Base-by-base conservation (phyloP, 1,140 invertebrate species). In the Tetragnatha versicolor region DNA sequence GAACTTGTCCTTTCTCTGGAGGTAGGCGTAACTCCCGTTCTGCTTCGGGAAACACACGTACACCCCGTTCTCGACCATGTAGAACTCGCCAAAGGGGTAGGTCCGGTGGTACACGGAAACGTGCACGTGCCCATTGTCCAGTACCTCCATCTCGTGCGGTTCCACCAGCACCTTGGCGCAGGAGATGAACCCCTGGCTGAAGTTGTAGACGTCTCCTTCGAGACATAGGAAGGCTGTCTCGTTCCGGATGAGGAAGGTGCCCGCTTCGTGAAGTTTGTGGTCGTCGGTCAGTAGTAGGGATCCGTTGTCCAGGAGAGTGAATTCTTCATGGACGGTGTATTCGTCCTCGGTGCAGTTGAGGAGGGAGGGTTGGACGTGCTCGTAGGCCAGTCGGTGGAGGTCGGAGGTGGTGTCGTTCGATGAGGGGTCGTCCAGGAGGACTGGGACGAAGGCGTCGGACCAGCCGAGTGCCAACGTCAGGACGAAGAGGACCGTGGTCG, bases 161-260 rank as follows among this genome's bases (percentile, higher is more conserved):
- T 68, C 63, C 0, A 79, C 33, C 0, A 79, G 33, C 4, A 79
- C 14, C 9, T 79, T 22, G 4, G 49, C 76, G n/a, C 76, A 79
- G 9, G 27, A 22, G 3, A 69, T 27, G 22, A 79, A 79, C 37
- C 69, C 76, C 1, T 79, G 29, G n/a, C 76, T 79, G 10, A 79
- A 65, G 9, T 45, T 25, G 4, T 25, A 25, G 1, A 3, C 9
- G 6, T 20, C 14, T 9, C 35, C 58, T 9, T 37, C 31, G 7
- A n/a, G 0, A n/a, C 75, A 77, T 10, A 77, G 2, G 25, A 31
- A 55, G 0, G 51, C 61, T 12, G 75, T 66, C 5, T 37, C 61
- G 25, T 77, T 77, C 12, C 42, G 20, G 20, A 77, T 2, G 61
- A 55, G 42, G 17, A 39, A 77, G 9, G 42, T 22, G 22, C 31